Evolutionary conservation across 2,113 vertebrate species (phyloP).

Genomic region (Dolichallabes microphthalmus): DNA sequence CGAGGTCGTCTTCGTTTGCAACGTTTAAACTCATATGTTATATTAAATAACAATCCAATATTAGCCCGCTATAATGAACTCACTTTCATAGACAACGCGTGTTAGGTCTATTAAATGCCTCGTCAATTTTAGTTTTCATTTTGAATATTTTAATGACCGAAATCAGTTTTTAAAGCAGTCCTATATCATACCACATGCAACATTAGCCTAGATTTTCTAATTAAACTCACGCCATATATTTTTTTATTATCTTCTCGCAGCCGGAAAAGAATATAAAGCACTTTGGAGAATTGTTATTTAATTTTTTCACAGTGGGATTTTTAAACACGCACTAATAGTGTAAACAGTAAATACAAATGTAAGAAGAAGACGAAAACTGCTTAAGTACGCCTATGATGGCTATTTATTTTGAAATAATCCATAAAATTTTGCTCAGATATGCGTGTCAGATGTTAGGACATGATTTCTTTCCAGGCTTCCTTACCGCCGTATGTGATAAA

Average conservation of each 20-base stretch:
- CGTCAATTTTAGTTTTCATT: neutral
- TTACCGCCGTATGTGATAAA: neutral
- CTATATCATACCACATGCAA: neutral
- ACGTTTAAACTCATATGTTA: constrained; percentile 59
- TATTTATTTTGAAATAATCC: neutral
- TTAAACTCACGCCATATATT: neutral
- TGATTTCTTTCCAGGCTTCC: neutral
- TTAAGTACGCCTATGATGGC: neutral
- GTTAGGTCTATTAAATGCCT: neutral
- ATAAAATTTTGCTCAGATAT: neutral
- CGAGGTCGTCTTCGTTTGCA: constrained; percentile 63
- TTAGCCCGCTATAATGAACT: too few relatives aligned
- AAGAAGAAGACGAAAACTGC: neutral
- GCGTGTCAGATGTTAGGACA: neutral
- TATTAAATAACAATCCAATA: constrained; percentile 59
- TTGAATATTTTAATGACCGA: neutral
- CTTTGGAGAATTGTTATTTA: neutral
- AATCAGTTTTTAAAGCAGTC: neutral
- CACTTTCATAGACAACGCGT: neutral
- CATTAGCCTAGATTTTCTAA: neutral
- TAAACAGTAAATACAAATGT: neutral
- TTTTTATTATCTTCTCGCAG: constrained; percentile 3
- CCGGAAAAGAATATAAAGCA: neutral
- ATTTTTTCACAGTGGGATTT: neutral
- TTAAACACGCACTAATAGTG: neutral